These are phyloP conservation scores for Apocheima hispidaria DNA, from an alignment of 2,888 invertebrate species.

Conservation along the genomic window DNA sequence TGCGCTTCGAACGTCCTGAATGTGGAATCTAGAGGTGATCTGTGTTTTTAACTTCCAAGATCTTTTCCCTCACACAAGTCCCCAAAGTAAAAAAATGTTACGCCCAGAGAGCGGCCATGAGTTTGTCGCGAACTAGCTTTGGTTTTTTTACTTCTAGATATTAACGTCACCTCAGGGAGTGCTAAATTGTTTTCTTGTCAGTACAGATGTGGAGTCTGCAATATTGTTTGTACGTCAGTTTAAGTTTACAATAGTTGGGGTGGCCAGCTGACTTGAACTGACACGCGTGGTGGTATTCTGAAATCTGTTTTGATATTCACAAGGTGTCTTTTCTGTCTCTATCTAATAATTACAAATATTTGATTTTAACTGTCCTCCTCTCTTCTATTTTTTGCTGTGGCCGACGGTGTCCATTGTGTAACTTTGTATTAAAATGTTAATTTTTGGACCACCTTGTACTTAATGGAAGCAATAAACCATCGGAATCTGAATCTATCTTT, in stretches of 20 bases:
- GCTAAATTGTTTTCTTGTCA: slow-evolving; percentile 63
- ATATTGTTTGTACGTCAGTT: slow-evolving; percentile 63
- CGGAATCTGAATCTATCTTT: too few relatives aligned
- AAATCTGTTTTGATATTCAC: not conserved
- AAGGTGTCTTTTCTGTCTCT: not conserved
- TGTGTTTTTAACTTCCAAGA: too few relatives aligned
- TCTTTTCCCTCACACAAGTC: too few relatives aligned
- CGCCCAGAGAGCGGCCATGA: not conserved
- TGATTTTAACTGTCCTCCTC: too few relatives aligned
- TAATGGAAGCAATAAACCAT: too few relatives aligned
- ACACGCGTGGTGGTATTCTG: slow-evolving; percentile 34
- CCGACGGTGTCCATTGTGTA: too few relatives aligned
- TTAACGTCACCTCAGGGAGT: slow-evolving; percentile 38
- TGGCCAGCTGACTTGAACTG: slow-evolving; percentile 43
- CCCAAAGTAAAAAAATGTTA: too few relatives aligned
- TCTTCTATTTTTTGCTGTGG: too few relatives aligned
- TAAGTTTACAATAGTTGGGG: slow-evolving; percentile 61
- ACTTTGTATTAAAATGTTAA: too few relatives aligned
- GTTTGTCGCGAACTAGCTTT: not conserved
- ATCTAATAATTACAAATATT: not conserved
- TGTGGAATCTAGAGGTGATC: too few relatives aligned
- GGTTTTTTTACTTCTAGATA: slow-evolving; percentile 1
- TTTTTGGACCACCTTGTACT: too few relatives aligned
- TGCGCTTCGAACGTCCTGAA: too few relatives aligned
- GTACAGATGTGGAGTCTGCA: slow-evolving; percentile 62